A percentile compares a stretch with the other conserved stretches of the same genome.
Conservation (phyloP, 2,797 vertebrate genomes). For the Crenuchus spilurus region DNA sequence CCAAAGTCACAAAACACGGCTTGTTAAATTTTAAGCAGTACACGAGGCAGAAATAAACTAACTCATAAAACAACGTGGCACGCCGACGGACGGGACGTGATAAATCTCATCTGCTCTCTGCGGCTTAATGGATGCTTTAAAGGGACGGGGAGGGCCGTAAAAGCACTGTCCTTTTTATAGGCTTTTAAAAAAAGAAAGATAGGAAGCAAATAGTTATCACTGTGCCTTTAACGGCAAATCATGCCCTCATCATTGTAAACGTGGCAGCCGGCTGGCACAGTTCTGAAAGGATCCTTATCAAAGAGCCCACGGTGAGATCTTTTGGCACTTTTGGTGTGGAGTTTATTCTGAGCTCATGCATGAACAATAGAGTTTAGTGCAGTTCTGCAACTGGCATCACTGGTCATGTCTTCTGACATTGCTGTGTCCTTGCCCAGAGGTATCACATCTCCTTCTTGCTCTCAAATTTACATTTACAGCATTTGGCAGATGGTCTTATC, state of each 20-base stretch:
- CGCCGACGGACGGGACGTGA: constrained; percentile 46
- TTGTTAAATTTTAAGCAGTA: constrained; percentile 72
- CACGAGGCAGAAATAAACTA: constrained; percentile 58
- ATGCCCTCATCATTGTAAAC: constrained; percentile 59
- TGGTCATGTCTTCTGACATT: too few relatives aligned
- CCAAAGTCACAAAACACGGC: constrained; percentile 57
- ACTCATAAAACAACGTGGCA: constrained; percentile 65
- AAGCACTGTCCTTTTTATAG: constrained; percentile 65
- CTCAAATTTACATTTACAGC: too few relatives aligned
- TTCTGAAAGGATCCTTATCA: background rate
- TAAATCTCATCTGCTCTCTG: constrained; percentile 63
- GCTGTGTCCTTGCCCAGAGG: too few relatives aligned
- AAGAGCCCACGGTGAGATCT: background rate
- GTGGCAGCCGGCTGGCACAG: constrained; percentile 34
- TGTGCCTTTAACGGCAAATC: constrained; percentile 60
- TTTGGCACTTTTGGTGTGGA: too few relatives aligned
- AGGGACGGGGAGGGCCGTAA: constrained; percentile 66
- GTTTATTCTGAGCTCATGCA: too few relatives aligned
- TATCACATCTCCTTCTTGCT: too few relatives aligned
- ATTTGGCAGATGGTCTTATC: too few relatives aligned
- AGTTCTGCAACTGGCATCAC: too few relatives aligned
- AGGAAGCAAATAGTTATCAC: constrained; percentile 67
- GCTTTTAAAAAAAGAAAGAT: constrained; percentile 64
- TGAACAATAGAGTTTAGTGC: too few relatives aligned
- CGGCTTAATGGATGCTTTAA: constrained; percentile 70